Percentiles rank a stretch among this genome's conserved stretches.
Evolutionary conservation across 2,113 vertebrate genomes (phyloP).

Genomic region (Leucopternis melanops): DNA sequence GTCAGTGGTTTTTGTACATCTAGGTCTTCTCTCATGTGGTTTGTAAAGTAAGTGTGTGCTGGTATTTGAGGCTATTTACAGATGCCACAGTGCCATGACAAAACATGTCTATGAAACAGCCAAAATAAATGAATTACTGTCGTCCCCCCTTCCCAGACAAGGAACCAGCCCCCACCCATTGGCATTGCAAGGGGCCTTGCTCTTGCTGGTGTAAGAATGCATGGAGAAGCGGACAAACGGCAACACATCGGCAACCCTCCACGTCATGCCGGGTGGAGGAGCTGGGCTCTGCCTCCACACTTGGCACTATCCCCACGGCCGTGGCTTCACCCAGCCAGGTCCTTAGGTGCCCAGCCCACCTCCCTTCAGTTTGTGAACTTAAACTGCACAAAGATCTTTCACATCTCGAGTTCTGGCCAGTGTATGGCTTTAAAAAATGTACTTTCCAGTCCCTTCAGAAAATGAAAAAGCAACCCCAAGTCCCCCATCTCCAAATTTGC

Average conservation of each 20-base stretch:
- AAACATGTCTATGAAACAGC: background rate
- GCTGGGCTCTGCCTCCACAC: background rate
- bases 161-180: background rate
- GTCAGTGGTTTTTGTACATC: background rate
- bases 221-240: rapidly evolving
- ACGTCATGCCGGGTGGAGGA: background rate
- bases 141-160: background rate
- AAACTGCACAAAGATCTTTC: background rate
- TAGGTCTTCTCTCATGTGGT: background rate
- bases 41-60: background rate
- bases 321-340: rapidly evolving
- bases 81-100: background rate
- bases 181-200: background rate
- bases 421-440: rapidly evolving
- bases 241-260: rapidly evolving
- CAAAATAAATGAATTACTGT: background rate
- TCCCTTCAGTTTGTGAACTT: background rate
- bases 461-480: background rate
- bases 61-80: background rate
- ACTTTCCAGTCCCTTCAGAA: background rate
- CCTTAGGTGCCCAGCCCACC: background rate
- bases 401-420: rapidly evolving
- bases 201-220: rapidly evolving
- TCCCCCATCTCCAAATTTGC: background rate
- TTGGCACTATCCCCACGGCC: rapidly evolving